Evolutionary conservation across 2,888 invertebrate genomes (phyloP).

Genomic region (Diloba caeruleocephala): DNA sequence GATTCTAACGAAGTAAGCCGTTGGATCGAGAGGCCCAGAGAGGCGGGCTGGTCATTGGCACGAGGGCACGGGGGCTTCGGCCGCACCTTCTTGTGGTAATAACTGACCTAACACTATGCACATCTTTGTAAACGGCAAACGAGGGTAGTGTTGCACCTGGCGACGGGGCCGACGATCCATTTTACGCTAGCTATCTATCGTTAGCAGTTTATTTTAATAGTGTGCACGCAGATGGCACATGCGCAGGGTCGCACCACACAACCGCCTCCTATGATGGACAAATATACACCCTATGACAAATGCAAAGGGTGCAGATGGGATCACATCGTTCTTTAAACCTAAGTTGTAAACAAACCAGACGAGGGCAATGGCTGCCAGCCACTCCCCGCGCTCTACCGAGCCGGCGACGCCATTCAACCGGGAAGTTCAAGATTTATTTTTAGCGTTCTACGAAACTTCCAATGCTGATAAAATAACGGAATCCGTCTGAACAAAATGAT

Average conservation of each 20-base stretch:
- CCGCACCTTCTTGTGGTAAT: slow-evolving; percentile 65
- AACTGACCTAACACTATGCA: slow-evolving; percentile 84
- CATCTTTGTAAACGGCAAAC: slow-evolving; percentile 65
- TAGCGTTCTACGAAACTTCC: slow-evolving; percentile 79
- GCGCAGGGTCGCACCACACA: slow-evolving; percentile 76
- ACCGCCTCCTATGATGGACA: slow-evolving; percentile 45
- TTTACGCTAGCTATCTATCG: slow-evolving; percentile 79
- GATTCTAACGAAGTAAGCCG: slow-evolving; percentile 47
- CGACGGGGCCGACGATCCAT: slow-evolving; percentile 69
- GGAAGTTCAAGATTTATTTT: slow-evolving; percentile 88
- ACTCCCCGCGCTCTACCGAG: slow-evolving; percentile 80
- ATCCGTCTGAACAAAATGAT: slow-evolving; percentile 26
- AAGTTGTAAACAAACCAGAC: slow-evolving; percentile 87
- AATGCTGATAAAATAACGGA: slow-evolving; percentile 64
- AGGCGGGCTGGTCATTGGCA: slow-evolving; percentile 77
- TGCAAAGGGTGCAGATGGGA: slow-evolving; percentile 74
- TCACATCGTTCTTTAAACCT: slow-evolving; percentile 61
- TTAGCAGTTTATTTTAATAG: slow-evolving; percentile 85
- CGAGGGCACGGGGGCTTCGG: slow-evolving; percentile 65
- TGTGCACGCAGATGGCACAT: slow-evolving; percentile 84
- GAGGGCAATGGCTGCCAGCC: slow-evolving; percentile 88
- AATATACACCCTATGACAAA: slow-evolving; percentile 74
- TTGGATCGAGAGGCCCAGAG: slow-evolving; percentile 64
- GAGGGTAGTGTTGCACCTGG: slow-evolving; percentile 81
- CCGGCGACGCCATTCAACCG: slow-evolving; percentile 87